A percentile compares a stretch with the other conserved stretches of the same genome.
Conservation (phyloP, 2,113 vertebrate species). For the Aptenodytes patagonicus region DNA sequence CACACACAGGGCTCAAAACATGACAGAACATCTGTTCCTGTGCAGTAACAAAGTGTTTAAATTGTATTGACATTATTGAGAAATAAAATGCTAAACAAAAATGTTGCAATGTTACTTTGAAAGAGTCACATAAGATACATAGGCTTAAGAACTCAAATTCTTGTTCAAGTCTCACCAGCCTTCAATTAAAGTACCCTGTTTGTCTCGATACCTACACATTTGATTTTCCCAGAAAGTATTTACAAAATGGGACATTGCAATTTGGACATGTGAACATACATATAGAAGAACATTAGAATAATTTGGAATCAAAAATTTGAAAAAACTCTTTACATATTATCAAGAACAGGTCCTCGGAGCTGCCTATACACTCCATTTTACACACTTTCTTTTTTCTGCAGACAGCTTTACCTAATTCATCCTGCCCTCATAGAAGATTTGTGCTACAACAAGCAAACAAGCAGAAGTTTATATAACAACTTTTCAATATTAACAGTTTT, state of each 20-base stretch:
- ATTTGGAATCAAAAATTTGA: neutral
- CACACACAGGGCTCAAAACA: neutral
- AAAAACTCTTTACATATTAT: neutral
- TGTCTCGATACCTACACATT: neutral
- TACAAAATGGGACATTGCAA: neutral
- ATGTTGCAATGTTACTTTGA: neutral
- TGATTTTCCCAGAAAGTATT: neutral
- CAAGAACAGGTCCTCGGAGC: neutral
- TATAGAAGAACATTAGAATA: neutral
- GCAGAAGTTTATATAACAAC: neutral
- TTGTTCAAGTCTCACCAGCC: neutral
- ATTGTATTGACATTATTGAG: neutral
- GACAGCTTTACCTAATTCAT: neutral
- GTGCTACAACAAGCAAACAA: neutral
- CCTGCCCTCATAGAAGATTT: neutral
- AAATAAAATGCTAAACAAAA: neutral
- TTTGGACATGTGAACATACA: neutral
- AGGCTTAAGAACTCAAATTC: neutral
- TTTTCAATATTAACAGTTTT: neutral
- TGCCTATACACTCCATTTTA: neutral
- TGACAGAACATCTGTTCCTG: neutral
- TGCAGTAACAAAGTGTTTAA: neutral
- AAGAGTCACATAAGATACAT: neutral
- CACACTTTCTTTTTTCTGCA: neutral
- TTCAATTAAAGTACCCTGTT: neutral